Base-by-base conservation (phyloP, 2,113 vertebrate genomes). In the Albula glossodonta region DNA sequence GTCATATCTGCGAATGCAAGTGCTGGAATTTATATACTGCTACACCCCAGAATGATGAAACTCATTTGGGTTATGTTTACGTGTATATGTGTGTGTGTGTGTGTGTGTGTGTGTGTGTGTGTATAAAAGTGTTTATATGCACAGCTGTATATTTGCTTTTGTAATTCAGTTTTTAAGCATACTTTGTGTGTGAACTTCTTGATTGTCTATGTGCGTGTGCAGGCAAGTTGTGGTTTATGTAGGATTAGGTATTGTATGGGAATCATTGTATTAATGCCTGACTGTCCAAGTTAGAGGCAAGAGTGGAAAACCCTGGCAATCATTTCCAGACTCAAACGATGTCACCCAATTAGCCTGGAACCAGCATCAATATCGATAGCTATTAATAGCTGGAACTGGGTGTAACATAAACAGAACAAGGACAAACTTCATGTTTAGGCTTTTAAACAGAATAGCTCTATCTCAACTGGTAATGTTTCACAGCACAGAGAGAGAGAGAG, bases 361-460 rank as follows among this genome's bases (percentile, higher is more conserved):
- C 70, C 70, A 74, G 70, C 22, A 22, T 74, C 10, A 2, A 22
- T 74, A 74, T 74, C 31, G n/a, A 74, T 74, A 74, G 70, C 31
- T 41, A 41, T 41, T 41, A 41, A 41, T 41, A 31, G 78, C 17
- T 17, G 13, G 48, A 79, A 79, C 78, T 50, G 78, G 13, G 13
- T 17, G 48, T 41, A 11, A 78, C 77, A 49, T 79, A 74, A 79
- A 79, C 78, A 50, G 78, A 49, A 49, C 15, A 10, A 11, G 70
- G 70, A 2, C 7, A 22, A 74, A 22, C n/a, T n/a, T 74, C 11
- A 74, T 31, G 19, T 50, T 50, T 50, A 79, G 49, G 41, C 89
- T 57, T 96, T 91, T 25, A 93, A 0, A 0, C 93, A 90, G 53
- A 56, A 9, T 56, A 41, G 31, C 31, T 41, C 31, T 41, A 41